Base-by-base conservation (phyloP, 2,797 vertebrate genomes). In the Luscinia luscinia region DNA sequence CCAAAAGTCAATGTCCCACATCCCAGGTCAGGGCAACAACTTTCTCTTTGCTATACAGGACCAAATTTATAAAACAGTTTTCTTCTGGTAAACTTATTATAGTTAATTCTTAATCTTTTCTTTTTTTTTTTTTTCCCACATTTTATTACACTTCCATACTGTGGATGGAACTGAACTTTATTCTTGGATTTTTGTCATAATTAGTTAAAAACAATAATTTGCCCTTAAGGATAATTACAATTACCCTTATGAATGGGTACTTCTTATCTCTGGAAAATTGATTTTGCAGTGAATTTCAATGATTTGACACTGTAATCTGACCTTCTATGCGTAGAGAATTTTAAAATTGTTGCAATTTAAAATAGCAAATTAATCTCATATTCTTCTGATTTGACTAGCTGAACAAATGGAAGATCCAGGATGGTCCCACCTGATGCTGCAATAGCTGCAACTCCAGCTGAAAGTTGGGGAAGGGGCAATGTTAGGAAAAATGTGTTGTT, bases 341-440 rank as follows among this genome's bases (percentile, higher is more conserved):
- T 89, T 58, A 46, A 89, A 84, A 63, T n/a, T 62, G 17, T 34
- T 85, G 41, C 49, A 17, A 87, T 77, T 91, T 92, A 62, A 94
- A 90, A 38, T 28, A 66, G 27, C 27, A 86, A n/a, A 52, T 74
- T 70, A 46, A 62, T 84, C 48, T 89, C 49, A 45, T 43, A 58
- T 48, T 94, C 59, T 78, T 90, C 40, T 48, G n/a, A 48, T 88
- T 38, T 76, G 77, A 59, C 26, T 59, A 68, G 38, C 12, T 88
- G 77, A 93, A 82, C 68, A 82, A 94, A 85, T 32, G n/a, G 55
- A 54, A 93, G 21, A 73, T 76, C 57, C 63, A 61, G 89, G 70
- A 46, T 3, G 41, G 40, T 72, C 63, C 74, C 46, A 81, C 40
- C 10, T 5, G 4, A 36, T 77, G 46, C 40, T 82, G 57, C 36